Conservation (phyloP, 2,888 invertebrate genomes). For the Apeira syringaria region DNA sequence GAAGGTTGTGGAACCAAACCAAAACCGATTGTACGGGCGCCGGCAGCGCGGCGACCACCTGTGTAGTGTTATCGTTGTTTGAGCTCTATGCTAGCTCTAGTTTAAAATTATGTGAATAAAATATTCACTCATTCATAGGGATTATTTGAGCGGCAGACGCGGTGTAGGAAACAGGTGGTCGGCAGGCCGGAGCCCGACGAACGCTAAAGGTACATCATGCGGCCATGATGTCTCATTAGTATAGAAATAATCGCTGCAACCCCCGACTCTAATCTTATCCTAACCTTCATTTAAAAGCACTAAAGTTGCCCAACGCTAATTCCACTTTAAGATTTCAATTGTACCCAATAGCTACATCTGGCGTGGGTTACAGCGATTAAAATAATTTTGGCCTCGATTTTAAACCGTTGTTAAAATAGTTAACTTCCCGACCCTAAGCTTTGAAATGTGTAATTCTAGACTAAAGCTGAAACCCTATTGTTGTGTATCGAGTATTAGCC, state of each 20-base stretch:
- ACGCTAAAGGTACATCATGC: conserved; percentile 74
- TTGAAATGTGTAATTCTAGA: conserved; percentile 79
- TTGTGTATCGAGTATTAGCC: conserved; percentile 44
- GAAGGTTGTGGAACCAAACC: conserved; percentile 74
- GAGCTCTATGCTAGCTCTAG: conserved; percentile 20
- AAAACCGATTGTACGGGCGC: conserved; percentile 56
- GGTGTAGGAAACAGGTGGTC: conserved; percentile 30
- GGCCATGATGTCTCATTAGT: conserved; percentile 77
- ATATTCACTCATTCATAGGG: no score
- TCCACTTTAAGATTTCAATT: background rate
- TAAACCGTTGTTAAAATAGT: conserved; percentile 50
- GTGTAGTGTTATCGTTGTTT: conserved; percentile 15
- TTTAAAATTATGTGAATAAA: conserved; percentile 3
- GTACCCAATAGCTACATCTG: background rate
- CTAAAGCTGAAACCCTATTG: conserved; percentile 38
- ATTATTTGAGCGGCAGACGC: conserved; percentile 1
- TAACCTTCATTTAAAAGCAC: no score
- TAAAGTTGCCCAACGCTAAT: no score
- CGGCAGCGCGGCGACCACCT: conserved; percentile 37
- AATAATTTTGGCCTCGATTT: conserved; percentile 76
- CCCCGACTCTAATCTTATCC: conserved; percentile 33
- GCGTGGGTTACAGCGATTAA: conserved; percentile 41
- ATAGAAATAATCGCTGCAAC: conserved; percentile 60
- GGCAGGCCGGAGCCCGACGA: conserved; percentile 47
- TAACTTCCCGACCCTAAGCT: conserved; percentile 66